These are phyloP conservation scores for Diprion similis DNA, from an alignment of 1,140 invertebrate genomes.

Conservation along the genomic window DNA sequence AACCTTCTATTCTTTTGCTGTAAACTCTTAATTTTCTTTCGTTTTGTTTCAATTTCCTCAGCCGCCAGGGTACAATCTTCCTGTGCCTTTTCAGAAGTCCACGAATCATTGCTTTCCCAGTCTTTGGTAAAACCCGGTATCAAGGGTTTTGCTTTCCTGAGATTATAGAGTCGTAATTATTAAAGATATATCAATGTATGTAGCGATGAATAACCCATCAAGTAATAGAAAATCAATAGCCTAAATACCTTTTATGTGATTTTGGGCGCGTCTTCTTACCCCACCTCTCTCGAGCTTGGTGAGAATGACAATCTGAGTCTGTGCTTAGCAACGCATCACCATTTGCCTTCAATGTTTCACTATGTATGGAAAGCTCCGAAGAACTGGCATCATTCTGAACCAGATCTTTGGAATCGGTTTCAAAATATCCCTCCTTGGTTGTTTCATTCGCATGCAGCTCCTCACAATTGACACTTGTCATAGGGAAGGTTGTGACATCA, in stretches of 20 bases:
- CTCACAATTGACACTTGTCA: background rate
- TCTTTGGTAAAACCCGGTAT: background rate
- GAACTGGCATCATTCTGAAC: background rate
- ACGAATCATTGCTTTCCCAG: background rate
- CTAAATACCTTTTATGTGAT: background rate
- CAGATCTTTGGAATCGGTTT: background rate
- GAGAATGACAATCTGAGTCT: background rate
- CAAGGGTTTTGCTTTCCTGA: background rate
- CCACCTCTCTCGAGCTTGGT: background rate
- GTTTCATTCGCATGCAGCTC: background rate
- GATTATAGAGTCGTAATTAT: background rate
- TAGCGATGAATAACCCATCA: too few relatives aligned
- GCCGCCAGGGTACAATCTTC: background rate
- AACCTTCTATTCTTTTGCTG: background rate
- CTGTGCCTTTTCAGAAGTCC: background rate
- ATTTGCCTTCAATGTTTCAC: background rate
- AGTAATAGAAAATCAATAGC: background rate
- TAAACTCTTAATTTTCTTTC: background rate
- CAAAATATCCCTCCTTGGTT: background rate
- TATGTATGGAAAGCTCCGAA: background rate
- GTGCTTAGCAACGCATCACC: background rate
- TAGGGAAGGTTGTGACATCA: background rate
- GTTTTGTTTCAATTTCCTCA: conserved; percentile 5
- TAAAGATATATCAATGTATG: too few relatives aligned
- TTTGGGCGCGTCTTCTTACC: background rate